Conservation (phyloP, 92 coral and sea anemone species). For the Bergia puertoricense region DNA sequence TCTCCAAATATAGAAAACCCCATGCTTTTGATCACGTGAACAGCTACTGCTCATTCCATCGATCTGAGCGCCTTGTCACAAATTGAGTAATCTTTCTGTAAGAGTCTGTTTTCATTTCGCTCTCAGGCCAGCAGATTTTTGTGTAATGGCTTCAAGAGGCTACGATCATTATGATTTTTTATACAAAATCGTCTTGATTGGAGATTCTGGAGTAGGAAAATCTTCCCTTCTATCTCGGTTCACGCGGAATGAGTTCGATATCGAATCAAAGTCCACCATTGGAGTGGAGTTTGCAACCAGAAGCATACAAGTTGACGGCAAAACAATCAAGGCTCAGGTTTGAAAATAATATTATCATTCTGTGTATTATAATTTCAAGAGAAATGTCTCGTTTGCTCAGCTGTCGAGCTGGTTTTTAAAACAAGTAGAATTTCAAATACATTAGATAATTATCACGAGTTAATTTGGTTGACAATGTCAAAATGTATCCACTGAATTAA, state of each 20-base stretch:
- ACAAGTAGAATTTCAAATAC: not conserved
- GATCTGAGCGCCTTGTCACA: not conserved
- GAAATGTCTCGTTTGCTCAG: not conserved
- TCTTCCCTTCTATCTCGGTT: constrained; percentile 94
- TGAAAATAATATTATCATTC: not conserved
- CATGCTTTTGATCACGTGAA: not conserved
- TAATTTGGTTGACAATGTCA: no score
- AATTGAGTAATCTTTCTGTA: not conserved
- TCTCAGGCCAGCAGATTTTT: constrained; percentile 1
- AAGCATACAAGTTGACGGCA: constrained; percentile 91
- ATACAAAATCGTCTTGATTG: constrained; percentile 95
- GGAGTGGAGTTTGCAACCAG: constrained; percentile 99
- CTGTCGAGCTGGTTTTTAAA: not conserved
- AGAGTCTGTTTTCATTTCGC: not conserved
- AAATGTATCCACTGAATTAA: not conserved
- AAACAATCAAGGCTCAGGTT: constrained; percentile 98
- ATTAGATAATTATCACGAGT: not conserved
- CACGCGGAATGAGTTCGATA: constrained; percentile 97
- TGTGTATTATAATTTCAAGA: not conserved
- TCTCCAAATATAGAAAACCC: not conserved
- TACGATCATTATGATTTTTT: constrained; percentile 98
- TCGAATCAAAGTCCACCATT: constrained; percentile 97
- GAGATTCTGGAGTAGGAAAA: constrained; percentile 99
- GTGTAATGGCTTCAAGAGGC: constrained; percentile 78
- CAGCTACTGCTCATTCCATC: not conserved